Base-by-base conservation (phyloP, 2,113 vertebrate genomes). In the Marmota monax region DNA sequence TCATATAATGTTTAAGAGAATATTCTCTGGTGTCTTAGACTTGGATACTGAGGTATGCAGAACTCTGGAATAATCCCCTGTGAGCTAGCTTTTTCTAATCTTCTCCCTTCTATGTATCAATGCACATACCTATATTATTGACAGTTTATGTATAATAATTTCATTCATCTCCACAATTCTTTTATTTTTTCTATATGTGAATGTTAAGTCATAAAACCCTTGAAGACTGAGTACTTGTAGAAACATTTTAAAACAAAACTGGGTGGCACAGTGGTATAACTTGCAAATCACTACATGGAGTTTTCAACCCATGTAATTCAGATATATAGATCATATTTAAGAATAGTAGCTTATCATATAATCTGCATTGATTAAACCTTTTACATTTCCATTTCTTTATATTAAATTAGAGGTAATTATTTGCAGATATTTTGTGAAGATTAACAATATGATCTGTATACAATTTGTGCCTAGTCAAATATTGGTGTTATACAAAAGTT, bases 311-410 rank as follows among this genome's bases (percentile, higher is more conserved):
- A 20, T 29, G 2, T 20, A 4, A 2, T 93, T 94, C n/a, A 39
- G 5, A 0, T 39, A 51, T 80, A 56, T 42, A 82, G 10, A 20
- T 11, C 1, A 48, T 14, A 18, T 73, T 73, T 61, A 74, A 56
- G 6, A 72, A 2, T 4, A 29, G 0, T 27, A 34, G 3, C 20
- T 1, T 32, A 25, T 16, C 8, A 22, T 58, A 12, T 61, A 20
- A 1, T 7, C 17, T 12, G 3, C n/a, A 23, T 14, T 45, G 1
- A 6, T 76, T 67, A 84, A 76, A 22, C 1, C 72, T 82, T 85
- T 27, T 10, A 34, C 61, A 0, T 88, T 23, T 70, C 0, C 25
- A n/a, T 23, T 8, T 0, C 39, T 65, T 90, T 11, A 25, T 76
- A 12, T 63, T 67, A 84, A 51, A 29, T 37, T 61, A 29, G 9